Evolutionary conservation across 2,888 invertebrate genomes (phyloP).

Genomic region (Allolobophora icterica): DNA sequence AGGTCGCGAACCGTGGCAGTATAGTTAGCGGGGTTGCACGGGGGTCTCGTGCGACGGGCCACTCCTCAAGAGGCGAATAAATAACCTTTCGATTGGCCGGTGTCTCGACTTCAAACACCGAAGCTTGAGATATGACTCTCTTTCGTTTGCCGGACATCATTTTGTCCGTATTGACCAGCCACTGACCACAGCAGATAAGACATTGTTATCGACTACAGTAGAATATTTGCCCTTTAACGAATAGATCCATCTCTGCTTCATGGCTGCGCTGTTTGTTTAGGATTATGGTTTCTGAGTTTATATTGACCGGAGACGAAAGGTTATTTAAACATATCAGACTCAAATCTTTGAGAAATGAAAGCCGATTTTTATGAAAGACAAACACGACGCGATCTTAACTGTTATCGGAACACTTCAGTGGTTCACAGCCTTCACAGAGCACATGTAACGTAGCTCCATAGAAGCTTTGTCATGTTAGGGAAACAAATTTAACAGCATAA

Average conservation of each 20-base stretch:
- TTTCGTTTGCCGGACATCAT: not conserved
- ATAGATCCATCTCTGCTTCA: not conserved
- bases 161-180: not conserved
- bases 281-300: not conserved
- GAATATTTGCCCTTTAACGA: not conserved
- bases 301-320: not conserved
- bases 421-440: too few relatives aligned
- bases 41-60: not conserved
- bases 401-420: too few relatives aligned
- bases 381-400: too few relatives aligned
- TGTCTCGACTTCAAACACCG: slow-evolving; percentile 1
- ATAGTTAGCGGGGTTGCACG: not conserved
- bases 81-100: not conserved
- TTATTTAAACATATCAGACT: not conserved
- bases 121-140: slow-evolving; percentile 1
- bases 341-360: not conserved
- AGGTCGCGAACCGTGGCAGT: not conserved
- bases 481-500: not conserved
- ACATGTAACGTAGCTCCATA: not conserved
- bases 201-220: not conserved
- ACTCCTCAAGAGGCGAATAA: not conserved
- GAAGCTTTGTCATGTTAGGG: not conserved
- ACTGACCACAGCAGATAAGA: not conserved
- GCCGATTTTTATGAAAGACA: not conserved
- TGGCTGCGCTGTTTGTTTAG: not conserved